Conservation (phyloP, 2,797 vertebrate genomes). For the Choloepus didactylus region DNA sequence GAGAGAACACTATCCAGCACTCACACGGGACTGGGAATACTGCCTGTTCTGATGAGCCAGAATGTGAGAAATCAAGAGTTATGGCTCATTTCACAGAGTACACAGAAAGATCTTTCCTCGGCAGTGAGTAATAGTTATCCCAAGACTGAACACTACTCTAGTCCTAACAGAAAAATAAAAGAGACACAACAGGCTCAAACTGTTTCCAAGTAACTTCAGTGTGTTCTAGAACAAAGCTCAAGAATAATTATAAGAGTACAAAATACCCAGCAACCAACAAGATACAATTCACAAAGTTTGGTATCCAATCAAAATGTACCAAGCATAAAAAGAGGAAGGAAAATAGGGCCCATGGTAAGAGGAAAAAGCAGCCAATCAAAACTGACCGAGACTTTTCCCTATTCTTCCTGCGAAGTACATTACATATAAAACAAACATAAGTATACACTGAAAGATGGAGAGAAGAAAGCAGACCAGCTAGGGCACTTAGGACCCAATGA, state of each 20-base stretch:
- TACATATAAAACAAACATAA: slow-evolving; percentile 35
- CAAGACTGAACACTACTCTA: background rate
- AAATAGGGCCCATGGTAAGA: background rate
- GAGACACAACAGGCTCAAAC: background rate
- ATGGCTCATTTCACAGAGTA: background rate
- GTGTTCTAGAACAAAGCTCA: slow-evolving; percentile 23
- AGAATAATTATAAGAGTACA: background rate
- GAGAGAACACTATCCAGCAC: background rate
- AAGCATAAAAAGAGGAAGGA: background rate
- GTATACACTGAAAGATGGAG: background rate
- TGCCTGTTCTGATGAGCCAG: background rate
- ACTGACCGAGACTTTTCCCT: background rate
- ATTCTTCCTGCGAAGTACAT: background rate
- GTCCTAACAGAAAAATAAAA: slow-evolving; percentile 24
- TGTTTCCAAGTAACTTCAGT: slow-evolving; percentile 33
- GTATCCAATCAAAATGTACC: background rate
- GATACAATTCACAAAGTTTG: slow-evolving; percentile 1
- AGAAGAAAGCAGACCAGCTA: background rate
- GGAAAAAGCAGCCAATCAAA: background rate
- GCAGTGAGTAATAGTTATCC: background rate
- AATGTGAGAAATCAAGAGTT: background rate
- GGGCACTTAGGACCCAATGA: background rate
- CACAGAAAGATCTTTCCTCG: background rate
- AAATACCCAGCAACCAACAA: slow-evolving; percentile 18
- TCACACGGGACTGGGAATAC: background rate